Conservation (phyloP, 2,113 vertebrate genomes). For the Gymnorhina tibicen region DNA sequence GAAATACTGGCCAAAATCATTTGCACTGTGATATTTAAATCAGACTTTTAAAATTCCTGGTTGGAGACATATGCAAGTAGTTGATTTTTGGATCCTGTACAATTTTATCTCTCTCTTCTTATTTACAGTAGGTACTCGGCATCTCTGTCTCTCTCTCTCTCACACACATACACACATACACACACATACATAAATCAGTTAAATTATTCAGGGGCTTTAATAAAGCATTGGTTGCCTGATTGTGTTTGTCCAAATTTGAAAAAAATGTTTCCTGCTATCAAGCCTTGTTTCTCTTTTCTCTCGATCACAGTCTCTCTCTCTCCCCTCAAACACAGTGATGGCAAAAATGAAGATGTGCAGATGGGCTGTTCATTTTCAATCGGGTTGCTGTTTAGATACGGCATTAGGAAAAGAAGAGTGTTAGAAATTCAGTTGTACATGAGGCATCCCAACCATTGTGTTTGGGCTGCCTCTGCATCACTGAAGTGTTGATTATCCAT, state of each 20-base stretch:
- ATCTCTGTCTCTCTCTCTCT: not conserved
- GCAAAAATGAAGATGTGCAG: not conserved
- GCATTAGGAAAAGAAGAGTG: constrained; percentile 7
- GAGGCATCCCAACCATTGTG: not conserved
- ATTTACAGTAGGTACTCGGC: not conserved
- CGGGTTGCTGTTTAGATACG: constrained; percentile 28
- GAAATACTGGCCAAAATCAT: not conserved
- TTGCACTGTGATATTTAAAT: constrained; percentile 22
- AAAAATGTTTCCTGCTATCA: not conserved
- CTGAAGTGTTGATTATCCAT: constrained; percentile 35
- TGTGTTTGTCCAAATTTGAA: not conserved
- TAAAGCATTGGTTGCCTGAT: not conserved
- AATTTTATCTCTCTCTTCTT: not conserved
- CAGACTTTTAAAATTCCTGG: not conserved
- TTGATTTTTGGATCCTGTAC: constrained; percentile 14
- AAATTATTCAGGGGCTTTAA: not conserved
- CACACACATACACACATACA: not conserved
- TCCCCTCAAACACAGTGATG: not conserved
- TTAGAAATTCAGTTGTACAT: constrained; percentile 1
- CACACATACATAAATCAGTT: not conserved
- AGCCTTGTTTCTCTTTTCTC: not conserved
- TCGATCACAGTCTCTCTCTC: not conserved
- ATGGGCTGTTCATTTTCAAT: not conserved
- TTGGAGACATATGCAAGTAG: constrained; percentile 14
- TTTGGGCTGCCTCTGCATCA: constrained; percentile 47